Percentiles rank a stretch among this genome's conserved stretches.
Evolutionary conservation across 1,140 invertebrate species (phyloP).

Genomic region (Calephelis virginiensis): DNA sequence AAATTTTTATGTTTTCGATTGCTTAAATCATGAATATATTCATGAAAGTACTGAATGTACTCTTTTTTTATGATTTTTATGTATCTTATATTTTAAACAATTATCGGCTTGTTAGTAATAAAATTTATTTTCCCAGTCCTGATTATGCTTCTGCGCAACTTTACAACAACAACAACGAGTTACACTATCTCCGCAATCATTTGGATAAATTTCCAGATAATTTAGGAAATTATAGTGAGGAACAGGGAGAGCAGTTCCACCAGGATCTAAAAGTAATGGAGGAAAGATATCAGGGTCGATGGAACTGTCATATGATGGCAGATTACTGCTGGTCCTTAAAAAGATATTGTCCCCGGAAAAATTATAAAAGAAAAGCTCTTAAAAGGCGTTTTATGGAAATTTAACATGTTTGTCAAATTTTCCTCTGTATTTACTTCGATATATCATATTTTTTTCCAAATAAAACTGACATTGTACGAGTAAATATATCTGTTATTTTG

Average conservation of each 20-base stretch:
- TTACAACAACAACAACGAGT: no score
- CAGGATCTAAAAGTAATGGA: slow-evolving; percentile 6
- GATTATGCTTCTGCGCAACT: no score
- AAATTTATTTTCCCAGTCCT: no score
- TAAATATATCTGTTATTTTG: no score
- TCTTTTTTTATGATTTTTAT: no score
- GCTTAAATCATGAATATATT: no score
- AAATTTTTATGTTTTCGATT: no score
- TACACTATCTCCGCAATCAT: background rate
- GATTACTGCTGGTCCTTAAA: slow-evolving; percentile 11
- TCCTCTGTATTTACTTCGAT: background rate
- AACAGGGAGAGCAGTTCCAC: slow-evolving; percentile 1
- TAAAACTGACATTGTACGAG: no score
- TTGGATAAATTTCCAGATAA: slow-evolving; percentile 14
- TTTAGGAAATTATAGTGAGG: slow-evolving; percentile 10
- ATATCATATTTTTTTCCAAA: no score
- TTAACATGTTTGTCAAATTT: background rate
- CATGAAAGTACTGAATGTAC: no score
- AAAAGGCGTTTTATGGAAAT: slow-evolving; percentile 12
- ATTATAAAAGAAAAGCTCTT: slow-evolving; percentile 10
- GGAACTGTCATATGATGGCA: slow-evolving; percentile 2
- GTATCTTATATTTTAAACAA: no score
- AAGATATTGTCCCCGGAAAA: slow-evolving; percentile 4
- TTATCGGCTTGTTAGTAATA: no score
- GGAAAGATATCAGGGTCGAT: slow-evolving; percentile 11